phyloP scores from a whole-genome alignment of 2,113 vertebrate species.

The Plectropomus leopardus region DNA sequence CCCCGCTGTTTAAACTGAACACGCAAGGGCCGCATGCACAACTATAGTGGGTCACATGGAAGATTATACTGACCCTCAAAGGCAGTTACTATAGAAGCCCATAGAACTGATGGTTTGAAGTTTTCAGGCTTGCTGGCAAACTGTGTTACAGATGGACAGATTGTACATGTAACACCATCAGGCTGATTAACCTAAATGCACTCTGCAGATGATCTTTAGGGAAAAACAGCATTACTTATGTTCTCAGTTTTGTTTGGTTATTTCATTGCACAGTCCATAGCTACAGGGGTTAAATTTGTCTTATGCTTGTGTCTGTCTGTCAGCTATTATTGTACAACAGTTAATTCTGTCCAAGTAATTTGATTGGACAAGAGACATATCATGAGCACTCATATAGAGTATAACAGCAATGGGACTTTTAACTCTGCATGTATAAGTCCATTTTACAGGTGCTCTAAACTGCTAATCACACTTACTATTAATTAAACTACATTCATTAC shows the following conservation, averaged over 20 bases:
- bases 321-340: neutral
- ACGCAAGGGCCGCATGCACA: conserved; percentile 44
- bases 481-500: too few relatives aligned
- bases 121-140: neutral
- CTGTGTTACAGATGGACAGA: neutral
- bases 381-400: too few relatives aligned
- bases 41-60: conserved; percentile 4
- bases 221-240: neutral
- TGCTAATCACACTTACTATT: too few relatives aligned
- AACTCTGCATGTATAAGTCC: too few relatives aligned
- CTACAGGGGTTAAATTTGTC: neutral
- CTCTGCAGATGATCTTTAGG: too few relatives aligned
- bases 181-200: neutral
- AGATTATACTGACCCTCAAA: conserved; percentile 6
- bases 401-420: too few relatives aligned
- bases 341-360: too few relatives aligned
- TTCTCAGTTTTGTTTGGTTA: neutral
- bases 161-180: neutral
- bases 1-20: conserved; percentile 69
- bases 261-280: neutral
- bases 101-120: neutral
- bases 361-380: too few relatives aligned
- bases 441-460: too few relatives aligned
- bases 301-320: neutral
- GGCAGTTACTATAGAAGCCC: neutral